These are phyloP conservation scores for Cyphomyrus discorhynchus DNA, from an alignment of 2,113 vertebrate species.

Conservation along the genomic window DNA sequence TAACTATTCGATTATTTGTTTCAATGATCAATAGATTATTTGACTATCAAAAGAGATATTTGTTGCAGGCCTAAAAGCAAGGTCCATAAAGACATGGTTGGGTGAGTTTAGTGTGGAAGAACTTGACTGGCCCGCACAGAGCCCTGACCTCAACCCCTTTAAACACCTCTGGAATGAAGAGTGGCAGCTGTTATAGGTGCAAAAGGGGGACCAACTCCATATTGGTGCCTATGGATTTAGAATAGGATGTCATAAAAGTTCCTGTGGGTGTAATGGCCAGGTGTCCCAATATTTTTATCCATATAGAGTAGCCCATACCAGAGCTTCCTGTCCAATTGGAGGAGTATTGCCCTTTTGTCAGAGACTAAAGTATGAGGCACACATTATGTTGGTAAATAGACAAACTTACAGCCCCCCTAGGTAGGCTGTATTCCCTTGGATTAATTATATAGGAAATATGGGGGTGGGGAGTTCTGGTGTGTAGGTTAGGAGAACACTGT, in stretches of 20 bases:
- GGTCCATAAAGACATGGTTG: not conserved
- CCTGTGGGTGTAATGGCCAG: not conserved
- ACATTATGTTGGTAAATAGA: not conserved
- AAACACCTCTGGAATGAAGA: not conserved
- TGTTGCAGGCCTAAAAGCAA: not conserved
- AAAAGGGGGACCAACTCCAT: not conserved
- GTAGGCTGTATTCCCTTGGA: not conserved
- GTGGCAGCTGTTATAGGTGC: not conserved
- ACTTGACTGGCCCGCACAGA: not conserved
- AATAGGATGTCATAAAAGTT: not conserved
- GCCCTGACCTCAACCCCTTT: not conserved
- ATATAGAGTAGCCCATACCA: not conserved
- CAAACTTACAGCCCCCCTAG: not conserved
- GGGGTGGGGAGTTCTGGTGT: conserved; percentile 34
- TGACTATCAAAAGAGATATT: no score
- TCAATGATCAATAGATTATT: no score
- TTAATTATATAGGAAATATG: conserved; percentile 47
- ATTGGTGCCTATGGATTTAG: not conserved
- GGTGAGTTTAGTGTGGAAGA: not conserved
- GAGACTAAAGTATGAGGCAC: not conserved
- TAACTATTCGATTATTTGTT: no score
- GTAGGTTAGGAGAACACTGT: not conserved
- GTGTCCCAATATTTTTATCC: not conserved
- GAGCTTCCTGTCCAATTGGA: not conserved
- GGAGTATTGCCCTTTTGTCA: not conserved